phyloP scores from a whole-genome alignment of 2,888 invertebrate genomes.

The Hymenopus coronatus region DNA sequence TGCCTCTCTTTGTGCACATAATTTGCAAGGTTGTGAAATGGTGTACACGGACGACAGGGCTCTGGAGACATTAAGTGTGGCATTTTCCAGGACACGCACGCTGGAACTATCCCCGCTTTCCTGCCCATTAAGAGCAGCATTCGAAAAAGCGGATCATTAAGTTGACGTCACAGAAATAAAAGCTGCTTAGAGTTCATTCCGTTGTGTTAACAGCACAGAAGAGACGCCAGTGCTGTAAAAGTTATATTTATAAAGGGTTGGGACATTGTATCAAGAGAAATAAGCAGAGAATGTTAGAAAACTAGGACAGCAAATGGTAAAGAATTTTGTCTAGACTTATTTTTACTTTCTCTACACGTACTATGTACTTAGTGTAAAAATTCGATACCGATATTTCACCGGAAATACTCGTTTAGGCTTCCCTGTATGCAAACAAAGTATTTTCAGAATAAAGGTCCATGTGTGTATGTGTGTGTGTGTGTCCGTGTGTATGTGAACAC shows the following conservation, averaged over 20 bases:
- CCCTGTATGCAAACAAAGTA: too few relatives aligned
- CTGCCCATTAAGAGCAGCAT: background rate
- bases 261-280: background rate
- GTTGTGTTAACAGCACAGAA: background rate
- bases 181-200: slow-evolving; percentile 1
- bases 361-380: too few relatives aligned
- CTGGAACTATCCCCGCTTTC: background rate
- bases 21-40: too few relatives aligned
- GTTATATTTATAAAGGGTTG: background rate
- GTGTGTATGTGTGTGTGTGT: too few relatives aligned
- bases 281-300: background rate
- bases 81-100: background rate
- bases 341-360: too few relatives aligned
- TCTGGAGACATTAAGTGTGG: background rate
- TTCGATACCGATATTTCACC: too few relatives aligned
- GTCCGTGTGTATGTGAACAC: too few relatives aligned
- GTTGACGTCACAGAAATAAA: background rate
- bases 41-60: background rate
- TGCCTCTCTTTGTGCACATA: too few relatives aligned
- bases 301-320: background rate
- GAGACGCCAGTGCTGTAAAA: background rate
- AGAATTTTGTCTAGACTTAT: background rate
- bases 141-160: background rate
- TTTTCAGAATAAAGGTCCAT: too few relatives aligned
- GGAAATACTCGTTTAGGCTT: too few relatives aligned